Conservation (phyloP, 30 jellyfish, hydroid and myxozoan genomes). For the Chironex yamaguchii region DNA sequence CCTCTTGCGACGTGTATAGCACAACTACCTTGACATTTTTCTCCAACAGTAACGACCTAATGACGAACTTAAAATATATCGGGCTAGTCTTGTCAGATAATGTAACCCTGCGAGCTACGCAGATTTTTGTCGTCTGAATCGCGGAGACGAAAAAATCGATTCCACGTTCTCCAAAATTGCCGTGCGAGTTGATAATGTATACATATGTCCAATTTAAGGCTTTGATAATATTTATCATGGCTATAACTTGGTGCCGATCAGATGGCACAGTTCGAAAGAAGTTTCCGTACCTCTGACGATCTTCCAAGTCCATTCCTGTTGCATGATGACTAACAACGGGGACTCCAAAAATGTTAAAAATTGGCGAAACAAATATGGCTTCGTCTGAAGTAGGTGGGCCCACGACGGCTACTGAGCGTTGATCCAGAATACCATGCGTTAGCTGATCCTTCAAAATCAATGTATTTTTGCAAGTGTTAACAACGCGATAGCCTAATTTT, state of each 20-base stretch:
- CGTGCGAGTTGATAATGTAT: constrained; percentile 73
- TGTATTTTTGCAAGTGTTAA: constrained; percentile 68
- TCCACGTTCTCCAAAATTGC: constrained; percentile 53
- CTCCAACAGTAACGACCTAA: background rate
- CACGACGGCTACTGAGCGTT: constrained; percentile 21
- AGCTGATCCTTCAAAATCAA: constrained; percentile 52
- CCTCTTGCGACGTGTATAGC: constrained; percentile 39
- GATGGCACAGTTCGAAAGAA: constrained; percentile 88
- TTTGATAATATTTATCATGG: constrained; percentile 57
- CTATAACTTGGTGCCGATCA: constrained; percentile 61
- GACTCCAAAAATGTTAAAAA: constrained; percentile 43
- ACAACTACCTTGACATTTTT: constrained; percentile 44
- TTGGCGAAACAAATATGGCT: constrained; percentile 64
- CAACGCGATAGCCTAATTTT: constrained; percentile 44
- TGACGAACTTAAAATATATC: constrained; percentile 1
- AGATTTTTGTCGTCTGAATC: constrained; percentile 30
- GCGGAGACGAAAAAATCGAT: constrained; percentile 8
- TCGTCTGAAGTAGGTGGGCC: constrained; percentile 78
- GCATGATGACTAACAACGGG: constrained; percentile 66
- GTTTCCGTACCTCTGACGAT: constrained; percentile 48
- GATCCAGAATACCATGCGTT: background rate
- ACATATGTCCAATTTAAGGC: constrained; percentile 81
- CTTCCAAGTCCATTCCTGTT: constrained; percentile 59
- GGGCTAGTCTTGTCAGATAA: constrained; percentile 11
- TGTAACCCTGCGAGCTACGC: constrained; percentile 24